Evolutionary conservation across 2,113 vertebrate genomes (phyloP), one percentile per base, ranked within the genome.

Genomic region (Toxotes chatareus): DNA sequence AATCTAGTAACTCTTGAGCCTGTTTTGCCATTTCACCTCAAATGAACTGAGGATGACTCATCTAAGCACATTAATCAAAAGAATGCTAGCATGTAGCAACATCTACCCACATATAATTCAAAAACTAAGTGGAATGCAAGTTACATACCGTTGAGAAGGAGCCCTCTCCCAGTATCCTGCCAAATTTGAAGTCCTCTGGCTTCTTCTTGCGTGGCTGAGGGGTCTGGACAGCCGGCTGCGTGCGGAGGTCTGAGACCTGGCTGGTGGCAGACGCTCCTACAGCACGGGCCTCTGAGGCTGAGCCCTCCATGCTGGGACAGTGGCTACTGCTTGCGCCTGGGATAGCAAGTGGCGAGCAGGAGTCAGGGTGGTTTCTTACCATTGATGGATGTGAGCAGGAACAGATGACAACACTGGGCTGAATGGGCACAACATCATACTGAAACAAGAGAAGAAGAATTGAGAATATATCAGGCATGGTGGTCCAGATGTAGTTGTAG

Each of bases 381-480:
- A 99, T 98, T 91, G 97, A 97, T 95, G 97, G 96, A 88, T 97
- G 62, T 95, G 96, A 96, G 91, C 98, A 97, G 94, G 98, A 96
- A 94, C 98, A 98, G 94, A 99, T 95, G 94, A 97, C 97, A 94
- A 97, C 97, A 0, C 96, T 98, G 93, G 98, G 94, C 93, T 99
- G 97, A 92, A 99, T 97, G 80, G 98, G 97, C 95, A 98, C 96
- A 90, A 98, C 96, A 96, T 99, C 98, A 95, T 98, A 99, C 98
- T 99, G 84, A 82, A 89, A 93, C 31, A 83, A 63, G 75, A 83
- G 27, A 86, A 60, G 23, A 13, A 78, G 51, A 8, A 86, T 21
- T 53, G 7, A 86, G 12, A 81, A 77, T 27, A 46, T 23, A 55
- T 67, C 34, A 76, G 38, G 83, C 44, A 86, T n/a, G 11, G 23